These are phyloP conservation scores for Drosophila mojavensis DNA, from an alignment of 1,140 invertebrate genomes.

Conservation along the genomic window DNA sequence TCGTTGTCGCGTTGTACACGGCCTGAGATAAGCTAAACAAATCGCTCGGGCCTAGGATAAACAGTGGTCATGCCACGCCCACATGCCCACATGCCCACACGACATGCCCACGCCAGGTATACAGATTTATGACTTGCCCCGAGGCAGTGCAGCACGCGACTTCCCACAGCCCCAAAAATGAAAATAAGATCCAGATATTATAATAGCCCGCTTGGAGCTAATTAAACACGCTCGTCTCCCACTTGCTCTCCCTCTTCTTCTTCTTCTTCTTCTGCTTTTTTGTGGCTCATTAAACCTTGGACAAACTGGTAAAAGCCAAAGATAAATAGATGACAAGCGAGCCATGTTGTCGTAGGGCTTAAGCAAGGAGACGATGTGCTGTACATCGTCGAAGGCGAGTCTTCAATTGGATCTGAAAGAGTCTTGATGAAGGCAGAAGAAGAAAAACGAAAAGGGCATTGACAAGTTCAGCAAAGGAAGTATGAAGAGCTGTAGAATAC, in stretches of 20 bases:
- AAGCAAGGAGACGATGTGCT: too few species aligned
- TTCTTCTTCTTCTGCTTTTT: not conserved
- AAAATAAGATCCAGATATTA: constrained; percentile 25
- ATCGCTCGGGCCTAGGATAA: not conserved
- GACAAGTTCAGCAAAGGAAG: too few species aligned
- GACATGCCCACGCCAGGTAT: too few species aligned
- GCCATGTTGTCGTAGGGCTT: too few species aligned
- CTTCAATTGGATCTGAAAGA: too few species aligned
- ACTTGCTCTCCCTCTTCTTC: not conserved
- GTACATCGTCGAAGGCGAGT: too few species aligned
- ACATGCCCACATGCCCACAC: too few species aligned
- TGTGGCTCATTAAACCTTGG: constrained; percentile 33
- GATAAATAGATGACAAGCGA: not conserved
- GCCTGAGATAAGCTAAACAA: constrained; percentile 18
- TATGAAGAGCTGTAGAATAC: too few species aligned
- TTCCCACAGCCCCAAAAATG: not conserved
- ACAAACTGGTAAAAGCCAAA: constrained; percentile 8
- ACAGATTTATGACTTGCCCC: constrained; percentile 39
- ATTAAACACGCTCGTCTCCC: constrained; percentile 44
- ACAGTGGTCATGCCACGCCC: not conserved
- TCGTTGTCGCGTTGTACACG: not conserved
- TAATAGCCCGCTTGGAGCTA: constrained; percentile 11
- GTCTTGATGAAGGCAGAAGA: too few species aligned
- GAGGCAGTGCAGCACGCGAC: constrained; percentile 36
- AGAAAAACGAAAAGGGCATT: too few species aligned